Base-by-base conservation (phyloP, 2,888 invertebrate genomes). In the Pachymerium ferrugineum region DNA sequence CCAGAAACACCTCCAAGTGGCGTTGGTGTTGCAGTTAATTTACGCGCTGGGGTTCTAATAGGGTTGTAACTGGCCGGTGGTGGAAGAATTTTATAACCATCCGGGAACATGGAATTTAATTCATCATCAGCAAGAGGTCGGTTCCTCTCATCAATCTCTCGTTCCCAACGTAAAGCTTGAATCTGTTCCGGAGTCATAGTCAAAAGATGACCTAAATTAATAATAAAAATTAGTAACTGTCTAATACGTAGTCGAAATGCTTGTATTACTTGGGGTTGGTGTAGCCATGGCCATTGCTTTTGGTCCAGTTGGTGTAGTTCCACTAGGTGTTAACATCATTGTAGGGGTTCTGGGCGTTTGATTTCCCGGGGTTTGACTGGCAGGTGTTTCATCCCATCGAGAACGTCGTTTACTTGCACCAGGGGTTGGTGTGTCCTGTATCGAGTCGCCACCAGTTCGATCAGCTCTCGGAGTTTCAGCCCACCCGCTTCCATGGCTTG, bases 181-280 rank as follows among this genome's bases (percentile, higher is more conserved):
- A 98, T 85, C 83, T 99, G 99, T 83, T 99, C 99, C 0, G 99
- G 99, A 0, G 99, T 99, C 98, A 99, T 99, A 14, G 96, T 93
- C 76, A 97, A 91, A 76, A 97, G 86, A 80, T 97, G 97, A 19
- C 94, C 86, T 80, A 73, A 30, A 77, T 75, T 38, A 71, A 47
- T 75, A 72, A 72, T 3, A 3, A n/a, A 31, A 2, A 16, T 12
- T 3, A 30, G 16, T 70, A 14, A 31, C 10, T 70, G 31, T 16
- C 31, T 33, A 22, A 70, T 30, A 30, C 29, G 22, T 30, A 31
- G 14, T 14, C 5, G 2, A 3, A 69, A 69, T 25, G 29, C 70
- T n/a, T n/a, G 38, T 70, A 76, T 77, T 77, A 82, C 83, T 93
- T 0, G 98, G 97, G 0, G 97, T 95, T 0, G 99, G 99, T 0